These are phyloP conservation scores for Dicaeum eximium DNA, from an alignment of 2,113 vertebrate species.

Conservation along the genomic window DNA sequence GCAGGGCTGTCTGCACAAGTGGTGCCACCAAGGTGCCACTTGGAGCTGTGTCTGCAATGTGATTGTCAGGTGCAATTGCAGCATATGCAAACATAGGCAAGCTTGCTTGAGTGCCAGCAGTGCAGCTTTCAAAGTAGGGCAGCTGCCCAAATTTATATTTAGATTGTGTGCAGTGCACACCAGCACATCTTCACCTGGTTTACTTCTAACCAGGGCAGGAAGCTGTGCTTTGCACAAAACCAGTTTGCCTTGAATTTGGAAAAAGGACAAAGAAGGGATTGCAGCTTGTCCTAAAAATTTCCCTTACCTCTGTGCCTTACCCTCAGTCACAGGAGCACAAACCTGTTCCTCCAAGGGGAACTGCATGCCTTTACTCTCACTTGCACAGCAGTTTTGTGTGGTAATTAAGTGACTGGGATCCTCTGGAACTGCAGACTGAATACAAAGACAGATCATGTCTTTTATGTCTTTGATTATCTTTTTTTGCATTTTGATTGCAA, in stretches of 20 bases:
- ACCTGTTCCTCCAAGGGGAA: neutral
- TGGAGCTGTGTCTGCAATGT: neutral
- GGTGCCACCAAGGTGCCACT: neutral
- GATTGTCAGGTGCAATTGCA: neutral
- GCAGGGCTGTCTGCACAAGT: neutral
- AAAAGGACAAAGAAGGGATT: neutral
- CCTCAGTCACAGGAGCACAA: neutral
- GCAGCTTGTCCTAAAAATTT: neutral
- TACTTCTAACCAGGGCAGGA: neutral
- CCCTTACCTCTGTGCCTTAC: neutral
- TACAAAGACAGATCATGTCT: neutral
- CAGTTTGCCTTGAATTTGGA: neutral
- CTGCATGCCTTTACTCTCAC: neutral
- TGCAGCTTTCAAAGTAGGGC: neutral
- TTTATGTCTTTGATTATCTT: neutral
- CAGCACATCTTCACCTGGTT: neutral
- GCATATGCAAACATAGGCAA: neutral
- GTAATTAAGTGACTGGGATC: neutral
- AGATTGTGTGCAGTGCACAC: neutral
- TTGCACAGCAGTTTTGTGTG: neutral
- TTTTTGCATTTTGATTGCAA: neutral
- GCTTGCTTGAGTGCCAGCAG: neutral
- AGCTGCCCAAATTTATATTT: neutral
- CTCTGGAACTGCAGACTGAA: neutral
- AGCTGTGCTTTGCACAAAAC: neutral